A percentile compares a stretch with the other conserved stretches of the same genome.
These are phyloP conservation scores for Hypocryptadius cinnamomeus DNA, from an alignment of 2,113 vertebrate species.

Conservation along the genomic window DNA sequence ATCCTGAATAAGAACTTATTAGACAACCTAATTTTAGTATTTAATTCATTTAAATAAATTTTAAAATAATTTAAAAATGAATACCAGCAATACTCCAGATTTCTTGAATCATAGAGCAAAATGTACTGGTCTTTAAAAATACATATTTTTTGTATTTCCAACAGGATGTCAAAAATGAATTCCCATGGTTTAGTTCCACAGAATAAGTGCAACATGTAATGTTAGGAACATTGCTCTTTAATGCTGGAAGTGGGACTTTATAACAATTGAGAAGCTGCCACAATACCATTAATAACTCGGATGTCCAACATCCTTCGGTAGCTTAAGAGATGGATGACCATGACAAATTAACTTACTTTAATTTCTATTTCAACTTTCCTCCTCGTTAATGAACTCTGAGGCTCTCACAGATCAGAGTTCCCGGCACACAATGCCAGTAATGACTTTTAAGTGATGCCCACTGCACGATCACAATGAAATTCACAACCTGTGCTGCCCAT, in stretches of 20 bases:
- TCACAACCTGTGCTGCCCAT: background rate
- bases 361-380: background rate
- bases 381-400: background rate
- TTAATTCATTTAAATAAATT: background rate
- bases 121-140: background rate
- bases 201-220: background rate
- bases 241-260: background rate
- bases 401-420: background rate
- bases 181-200: background rate
- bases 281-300: background rate
- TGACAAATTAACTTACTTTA: background rate
- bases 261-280: background rate
- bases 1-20: background rate
- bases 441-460: background rate
- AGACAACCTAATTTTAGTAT: background rate
- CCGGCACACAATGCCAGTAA: background rate
- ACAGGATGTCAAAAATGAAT: background rate
- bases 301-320: background rate
- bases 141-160: background rate
- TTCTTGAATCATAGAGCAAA: background rate
- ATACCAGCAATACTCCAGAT: background rate
- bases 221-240: background rate
- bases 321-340: background rate
- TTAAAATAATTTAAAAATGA: rapidly evolving
- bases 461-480: rapidly evolving